Base-by-base conservation (phyloP, 2,888 invertebrate genomes). In the Laothoe populi region DNA sequence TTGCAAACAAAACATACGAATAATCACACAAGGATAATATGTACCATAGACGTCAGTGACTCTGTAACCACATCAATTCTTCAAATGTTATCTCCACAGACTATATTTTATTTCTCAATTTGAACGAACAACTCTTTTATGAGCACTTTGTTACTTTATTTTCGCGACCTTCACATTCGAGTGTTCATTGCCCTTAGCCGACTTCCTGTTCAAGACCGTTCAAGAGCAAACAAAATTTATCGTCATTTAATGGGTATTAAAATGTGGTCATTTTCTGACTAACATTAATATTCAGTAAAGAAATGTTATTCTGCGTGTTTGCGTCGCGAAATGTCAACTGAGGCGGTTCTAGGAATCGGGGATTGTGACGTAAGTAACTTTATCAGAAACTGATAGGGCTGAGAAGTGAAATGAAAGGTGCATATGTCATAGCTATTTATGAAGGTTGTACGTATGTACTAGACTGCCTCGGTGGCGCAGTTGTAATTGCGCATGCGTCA, bases 171-270 rank as follows among this genome's bases (percentile, higher is more conserved):
- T 87, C 84, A 80, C 79, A 78, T 73, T 76, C 69, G 69, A 70
- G 71, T 84, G 86, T 83, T 81, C 85, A 79, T 84, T 86, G 86
- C 86, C 86, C 86, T 85, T 82, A 80, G 71, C 66, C 70, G 76
- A 83, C 81, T 82, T 83, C 80, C 82, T 83, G 83, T 77, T 81
- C 68, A 74, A 75, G 72, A 73, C 75, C 75, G 79, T 79, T 78
- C 74, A 74, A 78, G 72, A 75, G 70, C 72, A 72, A 77, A 73
- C 67, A 70, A 71, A 73, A 75, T 75, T 74, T 70, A 71, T 73
- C 67, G 71, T 67, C 68, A 66, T 73, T 74, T 71, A 74, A 71
- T 77, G 66, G 64, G 70, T 74, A 72, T 72, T 71, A 71, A 66
- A 78, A 74, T 66, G 57, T 63, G 65, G 61, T 61, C 60, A 68